Evolutionary conservation across 2,888 invertebrate species (phyloP), one percentile per base, ranked within the genome.

Genomic region (Orthosia cruda): DNA sequence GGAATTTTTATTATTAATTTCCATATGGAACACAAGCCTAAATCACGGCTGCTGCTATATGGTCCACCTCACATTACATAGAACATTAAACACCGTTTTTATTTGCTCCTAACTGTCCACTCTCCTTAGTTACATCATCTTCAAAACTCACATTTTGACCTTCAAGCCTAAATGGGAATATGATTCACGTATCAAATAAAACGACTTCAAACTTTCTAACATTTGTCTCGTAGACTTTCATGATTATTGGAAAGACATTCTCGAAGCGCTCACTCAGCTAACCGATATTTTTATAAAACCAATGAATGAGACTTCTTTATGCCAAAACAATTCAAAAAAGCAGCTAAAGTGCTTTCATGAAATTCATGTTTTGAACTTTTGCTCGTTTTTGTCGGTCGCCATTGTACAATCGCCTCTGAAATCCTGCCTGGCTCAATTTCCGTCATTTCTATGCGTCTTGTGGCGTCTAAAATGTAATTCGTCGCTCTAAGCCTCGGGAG

Each of bases 51-150:
- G 88, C 89, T 88, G 87, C 87, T 91, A 93, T 93, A 93, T 93
- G 81, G 91, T 90, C 93, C 93, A 93, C 93, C 93, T 92, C 90
- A 87, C 91, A 92, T 94, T 92, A 92, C 89, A 83, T 86, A 88
- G 86, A 89, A 89, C 92, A 89, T 92, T 90, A 89, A 91, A 90
- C 91, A 89, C 85, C 85, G 85, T 84, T 85, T 87, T 88, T 89
- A 86, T 88, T 89, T 87, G 83, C 86, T 82, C 76, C 86, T 86
- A 87, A 88, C 88, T 87, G 84, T 81, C 86, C 88, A 83, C 74
- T 80, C 74, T 67, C 77, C 83, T 88, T 87, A 83, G 88, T 86
- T 88, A 88, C 87, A 86, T 79, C 77, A 83, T 69, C 59, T 70
- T 59, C 59, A 59, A 64, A 16, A 57, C 47, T 61, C 52, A 64